phyloP scores from a whole-genome alignment of 2,113 vertebrate species.

The Podiceps cristatus region DNA sequence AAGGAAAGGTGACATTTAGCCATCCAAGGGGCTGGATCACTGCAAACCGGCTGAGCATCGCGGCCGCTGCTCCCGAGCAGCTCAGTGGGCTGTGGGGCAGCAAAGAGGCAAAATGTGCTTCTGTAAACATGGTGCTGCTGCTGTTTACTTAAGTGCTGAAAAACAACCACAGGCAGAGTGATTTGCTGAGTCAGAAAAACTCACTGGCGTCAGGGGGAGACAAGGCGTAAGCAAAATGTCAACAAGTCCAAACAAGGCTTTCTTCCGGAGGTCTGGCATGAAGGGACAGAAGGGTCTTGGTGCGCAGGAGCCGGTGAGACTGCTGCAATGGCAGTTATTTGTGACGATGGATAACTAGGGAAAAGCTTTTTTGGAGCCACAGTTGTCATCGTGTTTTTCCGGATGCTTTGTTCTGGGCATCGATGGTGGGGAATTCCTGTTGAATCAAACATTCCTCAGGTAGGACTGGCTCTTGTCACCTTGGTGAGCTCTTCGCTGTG shows the following conservation, averaged over 20 bases:
- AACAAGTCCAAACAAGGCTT: background rate
- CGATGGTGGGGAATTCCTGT: background rate
- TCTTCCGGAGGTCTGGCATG: background rate
- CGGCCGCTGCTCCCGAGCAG: background rate
- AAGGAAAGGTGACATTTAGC: background rate
- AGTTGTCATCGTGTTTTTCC: background rate
- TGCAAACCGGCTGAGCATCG: background rate
- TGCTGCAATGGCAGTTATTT: rapidly evolving
- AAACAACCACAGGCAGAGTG: background rate
- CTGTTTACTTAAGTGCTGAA: background rate
- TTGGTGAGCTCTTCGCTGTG: background rate
- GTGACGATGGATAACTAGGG: rapidly evolving
- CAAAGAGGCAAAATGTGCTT: background rate
- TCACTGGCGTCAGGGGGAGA: background rate
- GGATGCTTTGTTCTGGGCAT: background rate
- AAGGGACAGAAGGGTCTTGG: background rate
- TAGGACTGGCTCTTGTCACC: background rate
- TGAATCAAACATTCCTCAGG: background rate
- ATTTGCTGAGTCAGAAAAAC: background rate
- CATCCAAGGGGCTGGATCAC: background rate
- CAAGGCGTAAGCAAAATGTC: background rate
- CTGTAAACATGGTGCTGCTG: background rate
- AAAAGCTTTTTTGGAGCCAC: background rate
- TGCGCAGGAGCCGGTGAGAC: background rate
- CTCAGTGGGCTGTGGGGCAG: background rate